A percentile compares a stretch with the other conserved stretches of the same genome.
Conservation (phyloP, 2,797 vertebrate genomes). For the Sphenodon punctatus region DNA sequence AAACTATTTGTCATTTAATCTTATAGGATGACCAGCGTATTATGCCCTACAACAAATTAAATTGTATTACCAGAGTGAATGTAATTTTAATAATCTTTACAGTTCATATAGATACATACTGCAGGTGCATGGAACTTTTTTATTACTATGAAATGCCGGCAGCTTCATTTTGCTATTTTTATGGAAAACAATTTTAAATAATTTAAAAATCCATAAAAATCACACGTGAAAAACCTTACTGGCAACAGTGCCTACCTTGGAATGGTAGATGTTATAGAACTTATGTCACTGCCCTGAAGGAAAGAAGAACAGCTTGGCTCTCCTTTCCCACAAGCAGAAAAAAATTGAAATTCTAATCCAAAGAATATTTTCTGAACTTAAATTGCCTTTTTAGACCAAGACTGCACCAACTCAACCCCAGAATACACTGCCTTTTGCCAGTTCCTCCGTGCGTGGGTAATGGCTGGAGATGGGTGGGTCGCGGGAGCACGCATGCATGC, state of each 20-base stretch:
- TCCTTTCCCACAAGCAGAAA: not conserved
- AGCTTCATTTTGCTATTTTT: constrained; percentile 13
- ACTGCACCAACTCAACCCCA: not conserved
- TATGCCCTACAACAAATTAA: not conserved
- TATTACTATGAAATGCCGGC: not conserved
- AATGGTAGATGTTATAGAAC: not conserved
- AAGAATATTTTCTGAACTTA: not conserved
- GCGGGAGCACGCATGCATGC: no score
- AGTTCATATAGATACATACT: not conserved
- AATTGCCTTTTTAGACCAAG: not conserved
- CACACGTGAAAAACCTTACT: constrained; percentile 22
- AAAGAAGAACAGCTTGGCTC: not conserved
- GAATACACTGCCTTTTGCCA: no score
- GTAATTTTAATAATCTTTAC: not conserved
- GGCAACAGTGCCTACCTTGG: not conserved
- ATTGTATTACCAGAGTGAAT: not conserved
- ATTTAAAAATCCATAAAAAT: constrained; percentile 44
- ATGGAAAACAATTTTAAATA: constrained; percentile 15
- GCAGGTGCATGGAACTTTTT: not conserved
- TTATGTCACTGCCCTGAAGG: not conserved
- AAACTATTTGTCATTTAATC: not conserved
- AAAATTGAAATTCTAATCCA: not conserved
- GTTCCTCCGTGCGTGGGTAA: no score
- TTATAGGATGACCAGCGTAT: not conserved
- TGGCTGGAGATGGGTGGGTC: no score